Evolutionary conservation across 2,797 vertebrate genomes (phyloP).

Genomic region (Neosalanx taihuensis): DNA sequence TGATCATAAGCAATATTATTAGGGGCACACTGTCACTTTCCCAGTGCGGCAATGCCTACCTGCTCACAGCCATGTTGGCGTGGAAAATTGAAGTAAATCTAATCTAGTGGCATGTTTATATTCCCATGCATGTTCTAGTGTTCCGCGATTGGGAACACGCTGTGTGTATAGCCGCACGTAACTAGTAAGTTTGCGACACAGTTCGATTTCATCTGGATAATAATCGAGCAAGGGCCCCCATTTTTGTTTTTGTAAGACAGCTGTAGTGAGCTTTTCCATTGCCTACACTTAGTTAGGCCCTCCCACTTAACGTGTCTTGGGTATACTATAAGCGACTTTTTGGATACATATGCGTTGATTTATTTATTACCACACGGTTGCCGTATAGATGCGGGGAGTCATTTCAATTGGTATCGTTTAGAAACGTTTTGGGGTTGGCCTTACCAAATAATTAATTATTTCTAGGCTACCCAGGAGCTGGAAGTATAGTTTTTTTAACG

Average conservation of each 20-base stretch:
- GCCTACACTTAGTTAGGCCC: background rate
- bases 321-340: background rate
- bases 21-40: no score
- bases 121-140: background rate
- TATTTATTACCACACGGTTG: no score
- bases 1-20: no score
- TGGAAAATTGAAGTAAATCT: background rate
- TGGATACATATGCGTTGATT: background rate
- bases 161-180: background rate
- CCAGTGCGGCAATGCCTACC: background rate
- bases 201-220: background rate
- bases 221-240: background rate
- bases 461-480: no score
- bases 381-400: no score
- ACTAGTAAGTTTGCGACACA: background rate
- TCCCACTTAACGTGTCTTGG: background rate
- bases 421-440: no score
- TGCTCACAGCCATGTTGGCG: background rate
- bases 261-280: background rate
- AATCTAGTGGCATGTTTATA: background rate
- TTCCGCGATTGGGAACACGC: background rate
- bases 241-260: conserved; percentile 4
- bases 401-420: no score
- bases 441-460: no score
- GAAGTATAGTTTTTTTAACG: no score